These are phyloP conservation scores for Coboldia fuscipes DNA, from an alignment of 1,140 invertebrate species.

Conservation along the genomic window DNA sequence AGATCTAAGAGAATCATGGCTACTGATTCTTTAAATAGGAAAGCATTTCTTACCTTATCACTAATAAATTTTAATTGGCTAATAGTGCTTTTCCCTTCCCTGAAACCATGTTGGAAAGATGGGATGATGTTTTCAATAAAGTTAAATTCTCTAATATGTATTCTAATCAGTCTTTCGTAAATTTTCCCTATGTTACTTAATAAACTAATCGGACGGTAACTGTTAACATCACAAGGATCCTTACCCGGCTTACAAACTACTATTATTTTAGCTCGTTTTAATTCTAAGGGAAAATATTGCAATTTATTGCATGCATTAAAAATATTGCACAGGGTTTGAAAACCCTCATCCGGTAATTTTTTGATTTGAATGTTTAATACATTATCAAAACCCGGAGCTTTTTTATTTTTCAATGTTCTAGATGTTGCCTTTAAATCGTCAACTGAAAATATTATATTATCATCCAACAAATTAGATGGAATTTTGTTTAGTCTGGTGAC, in stretches of 20 bases:
- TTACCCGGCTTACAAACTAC: slow-evolving; percentile 20
- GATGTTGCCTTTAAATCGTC: no score
- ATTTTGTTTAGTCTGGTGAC: no score
- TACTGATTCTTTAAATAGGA: slow-evolving; percentile 9
- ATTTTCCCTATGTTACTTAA: slow-evolving; percentile 15
- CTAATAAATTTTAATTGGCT: slow-evolving; percentile 15
- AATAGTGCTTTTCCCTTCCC: slow-evolving; percentile 11
- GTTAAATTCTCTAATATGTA: slow-evolving; percentile 5
- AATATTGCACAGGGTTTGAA: no score
- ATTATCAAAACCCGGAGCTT: no score
- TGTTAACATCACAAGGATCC: slow-evolving; percentile 6
- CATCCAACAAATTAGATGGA: no score
- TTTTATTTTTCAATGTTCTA: no score
- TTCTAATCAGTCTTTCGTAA: slow-evolving; percentile 11
- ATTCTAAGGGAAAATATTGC: slow-evolving; percentile 13
- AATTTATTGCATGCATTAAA: no score
- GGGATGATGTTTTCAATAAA: slow-evolving; percentile 9
- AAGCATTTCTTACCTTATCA: slow-evolving; percentile 10
- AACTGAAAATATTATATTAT: no score
- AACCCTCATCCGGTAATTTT: no score
- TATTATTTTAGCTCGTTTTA: slow-evolving; percentile 18
- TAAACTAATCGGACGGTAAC: slow-evolving; percentile 16
- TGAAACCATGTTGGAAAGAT: slow-evolving; percentile 19
- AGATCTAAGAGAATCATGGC: slow-evolving; percentile 12
- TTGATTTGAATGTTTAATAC: no score